Evolutionary conservation across 2,113 vertebrate species (phyloP).

Genomic region (human (Homo sapiens)): GRCh38 chr1:181348001-181348500

Average conservation of each 20-base stretch:
- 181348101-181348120: background rate
- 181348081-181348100: background rate
- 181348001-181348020: too few species aligned
- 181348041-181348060: background rate
- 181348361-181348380: background rate
- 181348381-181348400: rapidly evolving
- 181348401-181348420: background rate
- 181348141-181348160: too few species aligned
- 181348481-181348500: background rate
- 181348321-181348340: too few species aligned
- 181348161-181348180: background rate
- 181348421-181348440: background rate
- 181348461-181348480: background rate
- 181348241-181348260: background rate
- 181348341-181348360: background rate
- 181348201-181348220: background rate
- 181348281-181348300: too few species aligned
- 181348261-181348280: background rate
- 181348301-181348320: background rate
- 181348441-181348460: background rate
- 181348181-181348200: background rate
- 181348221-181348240: background rate
- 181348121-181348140: rapidly evolving
- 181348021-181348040: background rate
- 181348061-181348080: background rate